These are phyloP conservation scores for Pristionchus fissidentatus DNA, from an alignment of 2,888 invertebrate genomes.

Conservation along the genomic window DNA sequence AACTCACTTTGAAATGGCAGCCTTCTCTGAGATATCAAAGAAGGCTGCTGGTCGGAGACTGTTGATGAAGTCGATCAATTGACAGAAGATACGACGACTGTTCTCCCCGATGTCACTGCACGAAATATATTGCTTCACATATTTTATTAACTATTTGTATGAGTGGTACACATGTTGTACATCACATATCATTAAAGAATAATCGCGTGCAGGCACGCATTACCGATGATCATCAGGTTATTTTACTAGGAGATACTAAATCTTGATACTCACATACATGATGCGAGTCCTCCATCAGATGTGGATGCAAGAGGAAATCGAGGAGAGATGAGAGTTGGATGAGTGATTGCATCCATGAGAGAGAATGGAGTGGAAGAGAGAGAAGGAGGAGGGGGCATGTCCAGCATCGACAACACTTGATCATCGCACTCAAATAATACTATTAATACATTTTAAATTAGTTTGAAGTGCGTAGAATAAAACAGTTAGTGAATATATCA, in stretches of 20 bases:
- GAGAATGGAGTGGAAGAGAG: not conserved
- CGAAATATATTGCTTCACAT: not conserved
- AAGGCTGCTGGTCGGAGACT: constrained; percentile 44
- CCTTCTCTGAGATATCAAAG: constrained; percentile 12
- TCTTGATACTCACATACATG: not conserved
- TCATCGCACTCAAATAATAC: constrained; percentile 30
- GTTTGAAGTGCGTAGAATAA: not conserved
- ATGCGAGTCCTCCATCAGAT: constrained; percentile 30
- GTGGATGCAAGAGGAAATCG: not conserved
- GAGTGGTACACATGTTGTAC: no score
- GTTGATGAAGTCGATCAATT: constrained; percentile 41
- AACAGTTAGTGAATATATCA: not conserved
- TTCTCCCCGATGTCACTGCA: constrained; percentile 38
- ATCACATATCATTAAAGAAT: no score
- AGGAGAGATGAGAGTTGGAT: constrained; percentile 42
- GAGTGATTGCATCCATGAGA: constrained; percentile 9
- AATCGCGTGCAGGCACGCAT: no score
- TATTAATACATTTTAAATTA: not conserved
- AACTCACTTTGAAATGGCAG: not conserved
- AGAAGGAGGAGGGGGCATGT: not conserved
- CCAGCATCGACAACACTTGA: constrained; percentile 13
- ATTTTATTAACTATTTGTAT: no score
- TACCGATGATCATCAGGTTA: no score
- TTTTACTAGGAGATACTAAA: no score
- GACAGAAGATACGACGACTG: constrained; percentile 33